Evolutionary conservation across 92 coral and sea anemone species (phyloP).

Genomic region (Pocillopora grandis): DNA sequence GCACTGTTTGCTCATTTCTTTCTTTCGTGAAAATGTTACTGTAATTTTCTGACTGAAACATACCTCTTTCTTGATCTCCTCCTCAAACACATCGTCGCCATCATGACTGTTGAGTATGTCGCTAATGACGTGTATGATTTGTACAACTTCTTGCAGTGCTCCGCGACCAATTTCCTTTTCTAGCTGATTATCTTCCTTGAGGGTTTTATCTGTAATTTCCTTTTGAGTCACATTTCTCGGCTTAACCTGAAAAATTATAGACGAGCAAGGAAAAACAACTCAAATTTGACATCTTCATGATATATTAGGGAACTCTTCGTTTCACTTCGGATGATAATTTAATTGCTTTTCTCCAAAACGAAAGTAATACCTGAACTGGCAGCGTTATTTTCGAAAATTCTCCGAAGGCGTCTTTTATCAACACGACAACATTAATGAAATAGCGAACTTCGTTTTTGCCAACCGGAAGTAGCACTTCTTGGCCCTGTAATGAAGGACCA

Average conservation of each 20-base stretch:
- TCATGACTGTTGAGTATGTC: conserved; percentile 47
- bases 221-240: neutral
- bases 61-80: conserved; percentile 1
- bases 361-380: conserved; percentile 51
- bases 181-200: conserved; percentile 19
- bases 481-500: conserved; percentile 62
- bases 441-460: conserved; percentile 52
- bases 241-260: neutral
- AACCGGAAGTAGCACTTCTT: conserved; percentile 62
- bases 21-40: neutral
- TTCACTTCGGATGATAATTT: too few species aligned
- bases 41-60: neutral
- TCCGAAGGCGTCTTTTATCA: conserved; percentile 77
- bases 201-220: conserved; percentile 11
- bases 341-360: too few species aligned
- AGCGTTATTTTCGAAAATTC: conserved; percentile 48
- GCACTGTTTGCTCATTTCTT: too few species aligned
- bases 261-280: neutral
- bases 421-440: conserved; percentile 34
- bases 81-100: neutral
- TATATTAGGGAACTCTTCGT: too few species aligned
- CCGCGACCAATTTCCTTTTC: conserved; percentile 55
- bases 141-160: conserved; percentile 62
- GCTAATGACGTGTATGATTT: conserved; percentile 48
- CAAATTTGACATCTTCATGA: too few species aligned